Evolutionary conservation across 2,888 invertebrate genomes (phyloP).

Genomic region (Orgyia antiqua): DNA sequence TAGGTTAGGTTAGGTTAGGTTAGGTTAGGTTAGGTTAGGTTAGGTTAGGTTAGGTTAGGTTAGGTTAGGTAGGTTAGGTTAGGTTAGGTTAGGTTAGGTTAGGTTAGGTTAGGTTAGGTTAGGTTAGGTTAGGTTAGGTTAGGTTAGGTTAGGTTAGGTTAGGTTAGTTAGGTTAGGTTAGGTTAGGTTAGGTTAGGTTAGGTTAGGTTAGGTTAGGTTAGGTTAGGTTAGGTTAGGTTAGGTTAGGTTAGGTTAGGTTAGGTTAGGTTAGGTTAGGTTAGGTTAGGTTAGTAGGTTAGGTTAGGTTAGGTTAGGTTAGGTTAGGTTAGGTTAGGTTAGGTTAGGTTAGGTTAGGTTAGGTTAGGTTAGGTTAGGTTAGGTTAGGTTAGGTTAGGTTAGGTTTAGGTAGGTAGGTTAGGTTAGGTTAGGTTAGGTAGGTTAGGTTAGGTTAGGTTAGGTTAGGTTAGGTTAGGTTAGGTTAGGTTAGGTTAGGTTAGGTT

Average conservation of each 20-base stretch:
- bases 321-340: constrained; percentile 5
- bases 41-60: too few species aligned
- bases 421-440: too few species aligned
- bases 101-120: constrained; percentile 1
- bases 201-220: constrained; percentile 6
- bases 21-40: too few species aligned
- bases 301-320: constrained; percentile 5
- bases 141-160: constrained; percentile 3
- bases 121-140: too few species aligned
- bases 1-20: constrained; percentile 2
- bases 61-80: background rate
- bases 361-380: constrained; percentile 7
- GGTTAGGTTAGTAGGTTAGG: constrained; percentile 2
- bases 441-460: constrained; percentile 14
- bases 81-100: background rate
- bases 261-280: too few species aligned
- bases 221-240: constrained; percentile 7
- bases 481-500: too few species aligned
- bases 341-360: constrained; percentile 7
- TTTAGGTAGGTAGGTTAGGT: constrained; percentile 17
- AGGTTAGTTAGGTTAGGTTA: constrained; percentile 1
- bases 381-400: constrained; percentile 10
- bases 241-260: constrained; percentile 7
- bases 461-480: constrained; percentile 8
- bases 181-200: constrained; percentile 1